A percentile compares a stretch with the other conserved stretches of the same genome.
Conservation (phyloP, 1,140 invertebrate genomes). For the Cyclargus thomasi region DNA sequence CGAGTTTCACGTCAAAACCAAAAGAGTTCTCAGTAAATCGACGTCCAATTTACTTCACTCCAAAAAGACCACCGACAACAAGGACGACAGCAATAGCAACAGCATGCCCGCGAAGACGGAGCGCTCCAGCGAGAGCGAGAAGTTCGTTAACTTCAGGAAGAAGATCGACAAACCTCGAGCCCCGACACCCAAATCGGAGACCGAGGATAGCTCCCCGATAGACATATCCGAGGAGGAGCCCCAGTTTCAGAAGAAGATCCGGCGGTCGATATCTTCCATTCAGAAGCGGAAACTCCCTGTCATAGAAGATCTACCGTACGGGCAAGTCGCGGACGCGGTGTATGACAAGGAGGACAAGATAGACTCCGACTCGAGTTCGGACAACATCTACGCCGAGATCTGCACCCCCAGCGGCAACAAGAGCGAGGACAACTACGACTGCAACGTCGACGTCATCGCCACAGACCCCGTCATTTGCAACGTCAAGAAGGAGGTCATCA, state of each 20-base stretch:
- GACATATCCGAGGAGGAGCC: conserved; percentile 65
- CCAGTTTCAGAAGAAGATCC: conserved; percentile 56
- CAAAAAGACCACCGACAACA: conserved; percentile 64
- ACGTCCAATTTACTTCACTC: conserved; percentile 76
- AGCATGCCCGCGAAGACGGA: conserved; percentile 71
- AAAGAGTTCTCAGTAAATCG: conserved; percentile 77
- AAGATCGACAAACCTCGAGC: conserved; percentile 67
- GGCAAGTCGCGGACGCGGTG: conserved; percentile 72
- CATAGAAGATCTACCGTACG: conserved; percentile 73
- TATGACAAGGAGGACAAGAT: conserved; percentile 57
- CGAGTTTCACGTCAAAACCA: conserved; percentile 79
- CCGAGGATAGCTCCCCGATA: conserved; percentile 49
- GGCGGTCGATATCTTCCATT: conserved; percentile 71
- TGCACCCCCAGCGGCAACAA: conserved; percentile 67
- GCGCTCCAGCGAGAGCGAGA: conserved; percentile 48
- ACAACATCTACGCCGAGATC: conserved; percentile 79
- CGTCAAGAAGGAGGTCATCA: conserved; percentile 66
- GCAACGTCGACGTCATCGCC: conserved; percentile 56
- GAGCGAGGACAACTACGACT: conserved; percentile 58
- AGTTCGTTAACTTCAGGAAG: conserved; percentile 62
- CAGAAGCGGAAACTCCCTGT: conserved; percentile 72
- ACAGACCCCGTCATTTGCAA: conserved; percentile 68
- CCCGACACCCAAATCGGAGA: conserved; percentile 61
- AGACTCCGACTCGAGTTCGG: conserved; percentile 71
- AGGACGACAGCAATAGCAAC: conserved; percentile 64